Evolutionary conservation across 2,888 invertebrate genomes (phyloP), one percentile per base, ranked within the genome.

Genomic region (Xestia xanthographa): DNA sequence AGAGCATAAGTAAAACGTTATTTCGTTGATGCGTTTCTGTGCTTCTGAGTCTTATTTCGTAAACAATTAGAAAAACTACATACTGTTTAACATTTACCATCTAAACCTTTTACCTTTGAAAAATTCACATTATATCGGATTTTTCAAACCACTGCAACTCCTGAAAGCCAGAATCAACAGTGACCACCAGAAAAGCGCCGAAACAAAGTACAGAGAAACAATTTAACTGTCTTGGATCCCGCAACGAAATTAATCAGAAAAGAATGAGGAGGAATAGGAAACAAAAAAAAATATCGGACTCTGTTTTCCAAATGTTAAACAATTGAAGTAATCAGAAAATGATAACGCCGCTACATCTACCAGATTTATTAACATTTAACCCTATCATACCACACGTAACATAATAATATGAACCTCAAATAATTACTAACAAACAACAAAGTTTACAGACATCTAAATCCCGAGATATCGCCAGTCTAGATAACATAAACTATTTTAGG

Each of bases 401-500:
- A 66, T 62, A n/a, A 34, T 50, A 62, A 38, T 50, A 66, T 74
- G 38, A 80, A 84, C 29, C 68, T n/a, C 22, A 3, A 68, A 68
- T 77, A 83, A 85, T 86, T 63, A 86, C 62, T 76, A 80, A 79
- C 73, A 77, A 80, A 79, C 72, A 63, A 41, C 63, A 79, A 88
- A 88, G 63, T 86, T 84, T 50, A 72, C 72, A 86, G 86, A 88
- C 87, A 70, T 69, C 74, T 86, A 88, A 87, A 87, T 82, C 82
- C 77, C 77, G 75, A 41, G 80, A 79, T 86, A 84, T 79, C 79
- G 68, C 76, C 45, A 58, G 86, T 83, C 87, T 87, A 88, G 88
- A 88, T 88, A 88, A 89, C 88, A 87, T 84, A 86, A 89, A 89
- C 90, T 88, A 88, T 85, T 86, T 88, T 80, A 86, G 87, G 88